Evolutionary conservation across 1,140 invertebrate species (phyloP), one percentile per base, ranked within the genome.

Genomic region (Oedothorax gibbosus): DNA sequence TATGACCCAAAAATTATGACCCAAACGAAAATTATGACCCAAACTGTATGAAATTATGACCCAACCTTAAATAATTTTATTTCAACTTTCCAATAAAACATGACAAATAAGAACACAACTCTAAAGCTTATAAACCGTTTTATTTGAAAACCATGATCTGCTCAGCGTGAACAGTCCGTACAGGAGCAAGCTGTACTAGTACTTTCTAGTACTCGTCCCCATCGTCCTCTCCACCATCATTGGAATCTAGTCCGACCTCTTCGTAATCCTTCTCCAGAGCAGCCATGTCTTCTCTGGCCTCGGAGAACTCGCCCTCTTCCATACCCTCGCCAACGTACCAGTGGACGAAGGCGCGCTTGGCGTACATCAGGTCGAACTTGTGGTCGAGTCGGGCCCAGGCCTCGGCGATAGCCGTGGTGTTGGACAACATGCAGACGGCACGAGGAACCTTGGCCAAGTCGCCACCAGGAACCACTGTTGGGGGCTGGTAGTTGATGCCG

Each of bases 361-460:
- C 90, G 87, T 93, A 94, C 94, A 95, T 94, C n/a, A 94, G 86
- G 77, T 93, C 92, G 87, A 92, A 93, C 88, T 93, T 93, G 88
- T 92, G 90, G 87, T 93, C 91, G 35, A 93, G 88, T 72, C 92
- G 88, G 66, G 91, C 91, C 93, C 93, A 93, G 4, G 92, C 92
- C 88, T 97, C 96, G 14, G 94, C 94, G 73, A 96, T 93, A 50
- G 95, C 93, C 0, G 93, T 93, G 7, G 92, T 93, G 89, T 96
- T 97, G 64, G 93, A 95, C 89, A 97, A 90, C 95, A 89, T 95
- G 93, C 95, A 88, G 18, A 96, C 94, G 9, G 95, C 95, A 86
- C 95, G 92, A 89, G 95, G 94, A 9, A 96, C 95, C 90, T 95
- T 95, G 49, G 95, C 95, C 87, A 96, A 90, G 90, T 96, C 95